Evolutionary conservation across 2,113 vertebrate genomes (phyloP).

Genomic region (Limanda limanda): DNA sequence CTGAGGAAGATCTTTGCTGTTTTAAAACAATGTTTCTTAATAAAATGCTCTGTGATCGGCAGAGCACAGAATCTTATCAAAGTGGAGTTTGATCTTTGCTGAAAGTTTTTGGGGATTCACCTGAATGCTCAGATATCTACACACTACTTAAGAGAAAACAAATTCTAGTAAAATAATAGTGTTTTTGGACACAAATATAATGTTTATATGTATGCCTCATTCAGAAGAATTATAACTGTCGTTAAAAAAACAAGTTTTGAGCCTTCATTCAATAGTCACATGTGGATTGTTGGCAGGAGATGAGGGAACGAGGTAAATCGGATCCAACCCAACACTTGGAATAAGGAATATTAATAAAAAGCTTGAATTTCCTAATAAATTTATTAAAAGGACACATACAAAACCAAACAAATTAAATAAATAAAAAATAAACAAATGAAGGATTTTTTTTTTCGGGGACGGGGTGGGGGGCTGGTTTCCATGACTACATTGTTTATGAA

Average conservation of each 20-base stretch:
- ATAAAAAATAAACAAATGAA: slow-evolving; percentile 26
- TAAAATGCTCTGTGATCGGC: background rate
- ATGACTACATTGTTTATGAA: slow-evolving; percentile 87
- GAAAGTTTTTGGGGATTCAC: background rate
- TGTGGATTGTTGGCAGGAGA: background rate
- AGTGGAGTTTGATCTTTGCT: background rate
- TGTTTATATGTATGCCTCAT: background rate
- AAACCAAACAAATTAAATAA: slow-evolving; percentile 24
- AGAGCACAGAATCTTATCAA: background rate
- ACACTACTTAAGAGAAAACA: too few species aligned
- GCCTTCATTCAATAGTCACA: background rate
- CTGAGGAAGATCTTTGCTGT: background rate
- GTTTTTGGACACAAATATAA: background rate
- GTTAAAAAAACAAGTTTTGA: background rate
- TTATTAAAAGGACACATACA: slow-evolving; percentile 17
- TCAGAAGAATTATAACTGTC: background rate
- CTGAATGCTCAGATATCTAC: background rate
- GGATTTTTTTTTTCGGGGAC: background rate
- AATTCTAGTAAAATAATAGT: too few species aligned
- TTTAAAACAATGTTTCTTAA: slow-evolving; percentile 8
- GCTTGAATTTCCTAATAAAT: slow-evolving; percentile 11
- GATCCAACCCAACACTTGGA: background rate
- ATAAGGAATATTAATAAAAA: slow-evolving; percentile 3
- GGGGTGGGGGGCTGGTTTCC: slow-evolving; percentile 68
- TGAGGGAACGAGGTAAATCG: background rate